Percentiles rank a stretch among this genome's conserved stretches.
phyloP scores from a whole-genome alignment of 2,888 invertebrate species.

The Tenthredo notha region DNA sequence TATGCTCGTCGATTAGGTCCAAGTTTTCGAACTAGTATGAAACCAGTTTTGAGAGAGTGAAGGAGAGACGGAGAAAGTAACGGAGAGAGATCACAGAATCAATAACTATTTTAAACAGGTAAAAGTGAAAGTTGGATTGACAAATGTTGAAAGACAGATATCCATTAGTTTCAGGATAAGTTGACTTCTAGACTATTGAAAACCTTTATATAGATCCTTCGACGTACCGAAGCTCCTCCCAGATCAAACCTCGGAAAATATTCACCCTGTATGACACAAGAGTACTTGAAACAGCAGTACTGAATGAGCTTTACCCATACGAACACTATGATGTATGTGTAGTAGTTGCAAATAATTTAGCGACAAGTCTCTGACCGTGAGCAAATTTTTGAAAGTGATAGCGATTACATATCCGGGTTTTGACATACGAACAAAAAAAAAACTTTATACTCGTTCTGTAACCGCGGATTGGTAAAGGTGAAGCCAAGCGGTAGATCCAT shows the following conservation, averaged over 20 bases:
- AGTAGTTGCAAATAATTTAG: neutral
- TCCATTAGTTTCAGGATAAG: neutral
- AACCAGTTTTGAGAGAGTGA: neutral
- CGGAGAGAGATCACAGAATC: slow-evolving; percentile 5
- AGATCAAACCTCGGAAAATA: too few species aligned
- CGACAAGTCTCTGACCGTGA: neutral
- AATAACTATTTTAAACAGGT: slow-evolving; percentile 10
- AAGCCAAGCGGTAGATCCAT: neutral
- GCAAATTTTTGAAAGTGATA: neutral
- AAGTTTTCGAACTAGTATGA: neutral
- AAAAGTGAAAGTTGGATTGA: slow-evolving; percentile 30
- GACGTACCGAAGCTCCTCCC: too few species aligned
- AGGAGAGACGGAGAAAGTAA: neutral
- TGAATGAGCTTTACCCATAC: too few species aligned
- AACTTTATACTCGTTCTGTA: neutral
- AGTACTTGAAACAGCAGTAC: too few species aligned
- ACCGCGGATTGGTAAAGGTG: neutral
- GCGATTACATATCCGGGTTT: neutral
- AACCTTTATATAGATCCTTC: neutral
- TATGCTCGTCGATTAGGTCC: neutral
- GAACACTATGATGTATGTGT: too few species aligned
- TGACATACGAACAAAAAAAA: neutral
- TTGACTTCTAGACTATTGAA: neutral
- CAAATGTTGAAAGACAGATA: neutral
- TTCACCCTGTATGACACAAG: too few species aligned